These are phyloP conservation scores for Notothenia rossii DNA, from an alignment of 2,113 vertebrate genomes.

Conservation along the genomic window DNA sequence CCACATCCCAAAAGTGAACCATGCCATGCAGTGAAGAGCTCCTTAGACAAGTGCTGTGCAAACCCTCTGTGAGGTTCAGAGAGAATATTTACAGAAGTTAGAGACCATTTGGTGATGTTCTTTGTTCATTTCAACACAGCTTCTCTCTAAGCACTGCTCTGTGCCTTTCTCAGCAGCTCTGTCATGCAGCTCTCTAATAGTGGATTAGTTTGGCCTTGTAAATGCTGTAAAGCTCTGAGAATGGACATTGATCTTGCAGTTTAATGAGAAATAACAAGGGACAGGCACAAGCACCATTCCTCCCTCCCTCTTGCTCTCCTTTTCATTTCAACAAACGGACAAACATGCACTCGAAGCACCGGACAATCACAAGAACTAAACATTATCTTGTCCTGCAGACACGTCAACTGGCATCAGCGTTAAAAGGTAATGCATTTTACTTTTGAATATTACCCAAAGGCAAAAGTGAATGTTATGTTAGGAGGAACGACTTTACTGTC, in stretches of 20 bases:
- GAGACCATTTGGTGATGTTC: not conserved
- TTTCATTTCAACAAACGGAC: constrained; percentile 25
- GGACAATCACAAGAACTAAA: constrained; percentile 36
- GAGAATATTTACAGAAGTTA: not conserved
- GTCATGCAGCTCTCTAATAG: constrained; percentile 36
- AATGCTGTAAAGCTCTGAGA: constrained; percentile 62
- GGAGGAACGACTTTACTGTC: constrained; percentile 24
- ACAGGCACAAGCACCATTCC: constrained; percentile 21
- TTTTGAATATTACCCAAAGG: constrained; percentile 36
- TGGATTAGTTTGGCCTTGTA: constrained; percentile 62
- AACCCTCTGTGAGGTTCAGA: constrained; percentile 1
- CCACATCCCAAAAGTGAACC: constrained; percentile 1
- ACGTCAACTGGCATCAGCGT: constrained; percentile 2
- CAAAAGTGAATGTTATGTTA: constrained; percentile 33
- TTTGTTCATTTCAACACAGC: constrained; percentile 9
- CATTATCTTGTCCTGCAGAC: constrained; percentile 5
- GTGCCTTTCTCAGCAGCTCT: constrained; percentile 19
- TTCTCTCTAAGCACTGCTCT: not conserved
- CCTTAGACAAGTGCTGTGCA: not conserved
- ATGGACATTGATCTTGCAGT: constrained; percentile 66
- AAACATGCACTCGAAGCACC: constrained; percentile 22
- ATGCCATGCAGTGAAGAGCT: not conserved
- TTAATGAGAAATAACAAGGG: constrained; percentile 61
- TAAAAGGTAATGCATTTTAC: constrained; percentile 33
- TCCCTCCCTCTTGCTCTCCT: constrained; percentile 4